Percentiles rank a stretch among this genome's conserved stretches.
Conservation (phyloP, 1,140 invertebrate species). For the Ectropis grisescens region DNA sequence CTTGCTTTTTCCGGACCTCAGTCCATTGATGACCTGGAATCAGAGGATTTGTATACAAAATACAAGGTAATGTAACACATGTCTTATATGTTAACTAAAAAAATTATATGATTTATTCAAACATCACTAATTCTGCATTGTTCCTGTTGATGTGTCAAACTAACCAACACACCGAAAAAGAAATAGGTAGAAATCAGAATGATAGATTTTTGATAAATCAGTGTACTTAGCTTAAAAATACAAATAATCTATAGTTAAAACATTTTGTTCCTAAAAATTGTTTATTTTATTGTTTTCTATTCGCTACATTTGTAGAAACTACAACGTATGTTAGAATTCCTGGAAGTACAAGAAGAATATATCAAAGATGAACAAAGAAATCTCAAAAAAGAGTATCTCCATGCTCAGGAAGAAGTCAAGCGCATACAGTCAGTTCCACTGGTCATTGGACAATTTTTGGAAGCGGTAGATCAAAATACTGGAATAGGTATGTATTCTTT, state of each 20-base stretch:
- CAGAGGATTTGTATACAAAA: conserved; percentile 94
- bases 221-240: too few relatives aligned
- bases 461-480: conserved; percentile 98
- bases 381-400: conserved; percentile 96
- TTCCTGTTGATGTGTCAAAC: too few relatives aligned
- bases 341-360: conserved; percentile 98
- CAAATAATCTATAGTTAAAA: too few relatives aligned
- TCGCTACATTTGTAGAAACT: conserved; percentile 93
- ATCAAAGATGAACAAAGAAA: conserved; percentile 99
- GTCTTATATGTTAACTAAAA: too few relatives aligned
- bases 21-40: conserved; percentile 80
- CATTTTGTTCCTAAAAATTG: too few relatives aligned
- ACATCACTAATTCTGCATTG: too few relatives aligned
- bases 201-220: not conserved
- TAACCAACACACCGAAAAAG: too few relatives aligned
- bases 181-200: conserved; percentile 1
- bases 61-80: conserved; percentile 87
- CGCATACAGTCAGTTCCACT: conserved; percentile 97
- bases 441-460: conserved; percentile 97
- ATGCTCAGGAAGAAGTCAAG: conserved; percentile 98
- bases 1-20: conserved; percentile 44
- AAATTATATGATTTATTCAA: too few relatives aligned
- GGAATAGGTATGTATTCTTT: conserved; percentile 87
- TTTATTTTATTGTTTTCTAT: too few relatives aligned
- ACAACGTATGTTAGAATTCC: conserved; percentile 94